Evolutionary conservation across 2,797 vertebrate species (phyloP), one percentile per base, ranked within the genome.

Genomic region (Acestrorhynchus altus): DNA sequence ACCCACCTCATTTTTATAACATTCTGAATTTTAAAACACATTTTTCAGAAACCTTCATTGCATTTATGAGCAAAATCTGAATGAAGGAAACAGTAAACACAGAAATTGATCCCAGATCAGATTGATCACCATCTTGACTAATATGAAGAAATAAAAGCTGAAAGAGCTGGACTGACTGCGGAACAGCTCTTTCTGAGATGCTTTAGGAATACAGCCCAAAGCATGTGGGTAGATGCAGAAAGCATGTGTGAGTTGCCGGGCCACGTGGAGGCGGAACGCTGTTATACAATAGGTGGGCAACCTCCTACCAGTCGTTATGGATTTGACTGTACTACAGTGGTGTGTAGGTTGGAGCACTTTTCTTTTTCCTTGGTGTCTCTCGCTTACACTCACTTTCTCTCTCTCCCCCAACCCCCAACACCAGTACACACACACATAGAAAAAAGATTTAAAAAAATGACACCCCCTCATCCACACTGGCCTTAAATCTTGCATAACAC

Each of bases 261-360:
- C 54, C 47, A 49, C 86, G 89, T 86, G 92, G 90, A 90, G 92
- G 90, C 88, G 89, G 89, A 81, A 85, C 80, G 87, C 83, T 90
- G 88, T 93, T 90, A 91, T 87, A 87, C 90, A 93, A 92, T 83
- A 87, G 87, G 86, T 84, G 83, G 86, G 87, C 87, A 86, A 86
- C 87, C 80, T 90, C 81, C 85, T 87, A 82, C 76, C 70, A 81
- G 83, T 84, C 75, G 83, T 76, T 79, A 79, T 79, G 84, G 83
- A 74, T 77, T 78, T 77, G 74, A 84, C 88, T 85, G 83, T 83
- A 88, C 74, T 84, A 83, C 74, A 64, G 83, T 82, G 78, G 60
- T 85, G 82, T 90, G 88, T 80, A 87, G 87, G 88, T 86, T 86
- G 81, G 83, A 88, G 87, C 81, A 78, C 78, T 85, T 77, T 63